phyloP scores from a whole-genome alignment of 1,140 invertebrate species.

The Harlomillsia oculata region DNA sequence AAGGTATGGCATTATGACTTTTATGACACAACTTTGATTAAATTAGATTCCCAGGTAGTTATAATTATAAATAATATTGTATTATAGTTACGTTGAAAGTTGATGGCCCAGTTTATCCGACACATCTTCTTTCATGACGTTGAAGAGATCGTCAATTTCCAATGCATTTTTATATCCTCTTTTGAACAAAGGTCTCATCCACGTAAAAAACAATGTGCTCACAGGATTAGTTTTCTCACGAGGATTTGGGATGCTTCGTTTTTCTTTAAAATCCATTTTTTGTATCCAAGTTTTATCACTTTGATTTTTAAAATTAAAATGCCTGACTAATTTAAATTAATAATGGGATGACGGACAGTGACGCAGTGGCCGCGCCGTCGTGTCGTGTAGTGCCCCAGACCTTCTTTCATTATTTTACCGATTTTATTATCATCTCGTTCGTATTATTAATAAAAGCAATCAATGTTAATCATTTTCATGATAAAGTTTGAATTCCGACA shows the following conservation, averaged over 20 bases:
- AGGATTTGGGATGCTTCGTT: constrained; percentile 22
- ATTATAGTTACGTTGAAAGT: constrained; percentile 10
- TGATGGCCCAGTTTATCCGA: constrained; percentile 11
- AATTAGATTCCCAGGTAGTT: background rate
- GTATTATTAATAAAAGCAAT: too few species aligned
- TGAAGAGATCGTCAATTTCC: constrained; percentile 22
- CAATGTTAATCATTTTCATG: too few species aligned
- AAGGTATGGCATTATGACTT: constrained; percentile 3
- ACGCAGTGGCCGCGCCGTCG: too few species aligned
- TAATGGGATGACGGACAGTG: too few species aligned
- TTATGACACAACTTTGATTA: background rate
- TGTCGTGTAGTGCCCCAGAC: too few species aligned
- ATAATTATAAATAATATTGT: background rate
- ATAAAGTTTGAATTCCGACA: too few species aligned
- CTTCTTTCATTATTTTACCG: too few species aligned
- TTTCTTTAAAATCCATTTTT: constrained; percentile 27
- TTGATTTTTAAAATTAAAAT: too few species aligned
- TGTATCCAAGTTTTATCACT: too few species aligned
- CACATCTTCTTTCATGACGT: constrained; percentile 19
- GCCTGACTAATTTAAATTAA: too few species aligned
- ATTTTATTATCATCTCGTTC: too few species aligned
- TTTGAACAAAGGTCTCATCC: constrained; percentile 23
- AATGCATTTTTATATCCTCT: constrained; percentile 17
- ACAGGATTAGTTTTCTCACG: constrained; percentile 16
- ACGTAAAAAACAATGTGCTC: constrained; percentile 22